These are phyloP conservation scores for Trachelus iudaicus DNA, from an alignment of 2,888 invertebrate species.

Conservation along the genomic window DNA sequence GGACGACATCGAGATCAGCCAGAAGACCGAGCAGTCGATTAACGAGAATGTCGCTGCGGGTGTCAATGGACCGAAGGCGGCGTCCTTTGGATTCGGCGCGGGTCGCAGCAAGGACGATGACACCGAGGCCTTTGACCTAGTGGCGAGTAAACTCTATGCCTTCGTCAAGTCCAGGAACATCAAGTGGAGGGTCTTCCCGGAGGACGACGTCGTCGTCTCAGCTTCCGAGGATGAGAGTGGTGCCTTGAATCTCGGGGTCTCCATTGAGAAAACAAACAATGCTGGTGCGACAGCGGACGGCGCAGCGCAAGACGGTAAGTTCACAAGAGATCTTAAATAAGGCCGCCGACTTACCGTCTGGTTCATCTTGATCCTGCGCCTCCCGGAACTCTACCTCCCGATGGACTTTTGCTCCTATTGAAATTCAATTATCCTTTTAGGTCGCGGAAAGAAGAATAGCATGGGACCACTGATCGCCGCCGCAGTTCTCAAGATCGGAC, in stretches of 20 bases:
- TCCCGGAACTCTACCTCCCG: too few relatives aligned
- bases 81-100: conserved; percentile 66
- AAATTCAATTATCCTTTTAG: conserved; percentile 48
- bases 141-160: conserved; percentile 80
- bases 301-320: conserved; percentile 56
- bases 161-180: conserved; percentile 82
- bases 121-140: conserved; percentile 71
- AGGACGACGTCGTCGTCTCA: conserved; percentile 81
- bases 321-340: too few relatives aligned
- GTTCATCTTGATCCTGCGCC: too few relatives aligned
- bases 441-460: conserved; percentile 80
- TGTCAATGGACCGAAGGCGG: conserved; percentile 64
- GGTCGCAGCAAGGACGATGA: conserved; percentile 71
- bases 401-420: too few relatives aligned
- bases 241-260: conserved; percentile 76
- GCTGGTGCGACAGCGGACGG: background rate
- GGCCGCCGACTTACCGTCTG: too few relatives aligned
- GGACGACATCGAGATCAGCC: conserved; percentile 80
- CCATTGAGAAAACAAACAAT: conserved; percentile 75
- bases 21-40: conserved; percentile 69
- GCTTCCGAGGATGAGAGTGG: conserved; percentile 77
- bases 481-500: conserved; percentile 82
- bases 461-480: conserved; percentile 80
- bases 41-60: conserved; percentile 69
- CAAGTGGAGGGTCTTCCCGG: conserved; percentile 82